A percentile compares a stretch with the other conserved stretches of the same genome.
These are phyloP conservation scores for Cerastis rubricosa DNA, from an alignment of 2,888 invertebrate species.

Conservation along the genomic window DNA sequence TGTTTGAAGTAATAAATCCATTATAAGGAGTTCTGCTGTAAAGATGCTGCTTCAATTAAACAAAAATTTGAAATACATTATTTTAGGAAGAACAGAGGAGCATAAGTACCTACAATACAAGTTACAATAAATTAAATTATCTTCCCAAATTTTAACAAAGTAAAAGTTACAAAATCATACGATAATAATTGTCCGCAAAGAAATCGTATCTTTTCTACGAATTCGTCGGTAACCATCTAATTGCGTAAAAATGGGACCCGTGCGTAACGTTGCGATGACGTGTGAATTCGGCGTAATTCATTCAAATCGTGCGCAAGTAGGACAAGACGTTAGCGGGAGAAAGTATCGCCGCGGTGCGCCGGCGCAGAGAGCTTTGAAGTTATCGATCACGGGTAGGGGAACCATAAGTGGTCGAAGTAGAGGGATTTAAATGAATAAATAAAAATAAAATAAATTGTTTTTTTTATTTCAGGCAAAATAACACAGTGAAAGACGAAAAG, in stretches of 20 bases:
- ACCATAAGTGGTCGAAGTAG: constrained; percentile 21
- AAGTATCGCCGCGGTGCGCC: constrained; percentile 52
- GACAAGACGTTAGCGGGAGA: constrained; percentile 62
- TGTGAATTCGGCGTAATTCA: constrained; percentile 55
- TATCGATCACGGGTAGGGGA: constrained; percentile 57
- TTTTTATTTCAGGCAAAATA: too few species aligned
- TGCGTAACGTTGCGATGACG: constrained; percentile 27
- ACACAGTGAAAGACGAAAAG: too few species aligned
- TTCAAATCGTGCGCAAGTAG: constrained; percentile 63
- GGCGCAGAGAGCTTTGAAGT: constrained; percentile 58
- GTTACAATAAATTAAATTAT: background rate
- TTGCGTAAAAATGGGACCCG: constrained; percentile 41
- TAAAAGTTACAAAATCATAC: constrained; percentile 27
- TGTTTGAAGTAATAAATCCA: background rate
- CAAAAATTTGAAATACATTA: background rate
- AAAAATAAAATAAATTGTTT: too few species aligned
- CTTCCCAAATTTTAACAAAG: constrained; percentile 18
- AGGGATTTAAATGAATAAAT: background rate
- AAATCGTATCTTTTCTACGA: constrained; percentile 50
- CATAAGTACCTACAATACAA: background rate
- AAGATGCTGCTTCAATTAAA: background rate
- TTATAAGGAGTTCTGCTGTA: background rate
- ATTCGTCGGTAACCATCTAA: constrained; percentile 49
- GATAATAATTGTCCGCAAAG: constrained; percentile 34
- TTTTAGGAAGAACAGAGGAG: background rate